Evolutionary conservation across 2,113 vertebrate genomes (phyloP).

Genomic region (Pipra filicauda): DNA sequence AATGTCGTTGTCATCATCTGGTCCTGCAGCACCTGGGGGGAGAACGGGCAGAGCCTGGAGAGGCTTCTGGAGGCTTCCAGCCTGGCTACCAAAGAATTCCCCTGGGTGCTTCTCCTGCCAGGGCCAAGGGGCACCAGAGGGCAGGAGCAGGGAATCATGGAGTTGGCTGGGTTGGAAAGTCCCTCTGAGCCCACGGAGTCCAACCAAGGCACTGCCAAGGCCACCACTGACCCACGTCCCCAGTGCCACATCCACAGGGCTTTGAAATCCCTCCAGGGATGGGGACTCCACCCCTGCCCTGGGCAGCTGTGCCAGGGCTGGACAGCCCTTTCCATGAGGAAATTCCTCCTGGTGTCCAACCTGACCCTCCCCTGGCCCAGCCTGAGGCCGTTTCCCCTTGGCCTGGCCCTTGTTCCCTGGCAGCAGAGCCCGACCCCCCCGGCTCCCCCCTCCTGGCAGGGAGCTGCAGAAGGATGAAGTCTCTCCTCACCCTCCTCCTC

Average conservation of each 20-base stretch:
- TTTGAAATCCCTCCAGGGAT: fast-evolving
- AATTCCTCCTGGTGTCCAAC: neutral
- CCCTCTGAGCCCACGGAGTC: neutral
- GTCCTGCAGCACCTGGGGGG: neutral
- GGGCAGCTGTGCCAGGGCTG: too few relatives aligned
- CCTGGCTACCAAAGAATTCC: neutral
- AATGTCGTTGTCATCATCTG: neutral
- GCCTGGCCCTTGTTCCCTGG: neutral
- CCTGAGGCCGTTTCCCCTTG: neutral
- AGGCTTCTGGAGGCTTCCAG: neutral
- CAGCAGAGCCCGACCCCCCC: neutral
- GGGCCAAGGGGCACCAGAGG: neutral
- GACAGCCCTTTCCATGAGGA: neutral
- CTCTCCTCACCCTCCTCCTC: neutral
- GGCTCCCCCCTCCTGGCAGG: neutral
- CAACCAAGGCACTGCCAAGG: neutral
- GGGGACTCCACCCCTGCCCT: too few relatives aligned
- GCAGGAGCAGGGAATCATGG: neutral
- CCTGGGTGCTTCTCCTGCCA: neutral
- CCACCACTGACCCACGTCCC: neutral
- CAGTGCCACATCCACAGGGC: neutral
- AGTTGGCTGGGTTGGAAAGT: neutral
- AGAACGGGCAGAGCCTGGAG: fast-evolving
- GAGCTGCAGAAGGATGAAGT: neutral
- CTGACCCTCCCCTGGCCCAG: neutral